Percentiles rank a stretch among this genome's conserved stretches.
Evolutionary conservation across 2,888 invertebrate genomes (phyloP).

Genomic region (Apamea crenata): DNA sequence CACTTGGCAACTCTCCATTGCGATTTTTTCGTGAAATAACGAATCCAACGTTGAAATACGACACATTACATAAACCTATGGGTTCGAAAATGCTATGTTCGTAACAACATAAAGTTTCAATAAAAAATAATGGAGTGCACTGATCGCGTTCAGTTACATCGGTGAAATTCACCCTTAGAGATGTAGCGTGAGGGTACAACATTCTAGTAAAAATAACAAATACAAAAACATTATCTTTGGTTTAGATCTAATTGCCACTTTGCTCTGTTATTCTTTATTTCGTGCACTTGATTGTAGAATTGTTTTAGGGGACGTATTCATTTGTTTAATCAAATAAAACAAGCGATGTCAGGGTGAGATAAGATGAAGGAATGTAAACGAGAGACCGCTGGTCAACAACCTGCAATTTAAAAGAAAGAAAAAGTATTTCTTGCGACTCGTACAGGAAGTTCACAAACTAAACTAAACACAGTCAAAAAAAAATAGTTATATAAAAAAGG

Average conservation of each 20-base stretch:
- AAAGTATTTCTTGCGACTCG: too few relatives aligned
- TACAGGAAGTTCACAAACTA: too few relatives aligned
- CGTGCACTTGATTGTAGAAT: neutral
- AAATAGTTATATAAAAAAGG: too few relatives aligned
- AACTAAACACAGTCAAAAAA: too few relatives aligned
- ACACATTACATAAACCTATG: too few relatives aligned
- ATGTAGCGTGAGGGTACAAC: slow-evolving; percentile 38
- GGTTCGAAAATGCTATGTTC: too few relatives aligned
- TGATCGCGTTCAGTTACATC: neutral
- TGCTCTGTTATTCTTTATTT: neutral
- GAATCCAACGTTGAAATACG: too few relatives aligned
- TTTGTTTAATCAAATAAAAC: slow-evolving; percentile 1
- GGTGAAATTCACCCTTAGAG: neutral
- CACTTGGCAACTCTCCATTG: too few relatives aligned
- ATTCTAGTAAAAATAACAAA: slow-evolving; percentile 39
- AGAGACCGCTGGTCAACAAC: neutral
- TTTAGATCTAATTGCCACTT: slow-evolving; percentile 37
- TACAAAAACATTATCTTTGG: slow-evolving; percentile 12
- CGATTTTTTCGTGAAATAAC: too few relatives aligned
- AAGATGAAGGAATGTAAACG: neutral
- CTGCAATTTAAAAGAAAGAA: neutral
- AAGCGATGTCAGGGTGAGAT: slow-evolving; percentile 8
- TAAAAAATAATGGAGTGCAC: too few relatives aligned
- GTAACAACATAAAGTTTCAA: too few relatives aligned
- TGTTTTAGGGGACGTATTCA: neutral